phyloP scores from a whole-genome alignment of 2,797 vertebrate species.

The Balearica regulorum region DNA sequence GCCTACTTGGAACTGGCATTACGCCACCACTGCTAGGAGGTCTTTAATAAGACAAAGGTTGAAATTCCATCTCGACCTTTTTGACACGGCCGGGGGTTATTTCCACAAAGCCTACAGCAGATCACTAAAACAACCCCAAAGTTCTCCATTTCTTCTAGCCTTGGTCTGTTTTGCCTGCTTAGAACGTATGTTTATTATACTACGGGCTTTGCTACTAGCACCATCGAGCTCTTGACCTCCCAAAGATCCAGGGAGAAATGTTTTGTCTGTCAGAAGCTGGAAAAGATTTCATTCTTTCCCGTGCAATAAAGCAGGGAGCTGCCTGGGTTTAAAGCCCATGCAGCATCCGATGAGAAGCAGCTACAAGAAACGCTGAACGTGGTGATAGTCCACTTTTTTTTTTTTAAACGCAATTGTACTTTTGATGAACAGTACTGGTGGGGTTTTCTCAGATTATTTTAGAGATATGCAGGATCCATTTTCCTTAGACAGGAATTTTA shows the following conservation, averaged over 20 bases:
- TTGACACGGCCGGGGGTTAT: rapidly evolving
- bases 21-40: rapidly evolving
- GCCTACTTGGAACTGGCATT: not conserved
- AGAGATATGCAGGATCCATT: not conserved
- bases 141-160: not conserved
- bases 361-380: rapidly evolving
- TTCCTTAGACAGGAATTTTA: not conserved
- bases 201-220: too few species aligned
- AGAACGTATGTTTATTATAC: not conserved
- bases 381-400: too few species aligned
- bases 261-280: not conserved
- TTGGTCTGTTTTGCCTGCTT: not conserved
- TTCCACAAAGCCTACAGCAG: not conserved
- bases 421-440: not conserved
- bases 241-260: not conserved
- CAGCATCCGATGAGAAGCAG: rapidly evolving
- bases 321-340: not conserved
- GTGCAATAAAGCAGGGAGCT: not conserved
- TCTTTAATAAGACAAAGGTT: not conserved
- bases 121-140: not conserved
- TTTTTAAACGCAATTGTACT: not conserved
- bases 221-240: not conserved
- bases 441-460: not conserved
- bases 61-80: not conserved
- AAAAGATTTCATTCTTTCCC: too few species aligned